Evolutionary conservation across 2,888 invertebrate genomes (phyloP), one percentile per base, ranked within the genome.

Genomic region (Acrobeloides nanus): DNA sequence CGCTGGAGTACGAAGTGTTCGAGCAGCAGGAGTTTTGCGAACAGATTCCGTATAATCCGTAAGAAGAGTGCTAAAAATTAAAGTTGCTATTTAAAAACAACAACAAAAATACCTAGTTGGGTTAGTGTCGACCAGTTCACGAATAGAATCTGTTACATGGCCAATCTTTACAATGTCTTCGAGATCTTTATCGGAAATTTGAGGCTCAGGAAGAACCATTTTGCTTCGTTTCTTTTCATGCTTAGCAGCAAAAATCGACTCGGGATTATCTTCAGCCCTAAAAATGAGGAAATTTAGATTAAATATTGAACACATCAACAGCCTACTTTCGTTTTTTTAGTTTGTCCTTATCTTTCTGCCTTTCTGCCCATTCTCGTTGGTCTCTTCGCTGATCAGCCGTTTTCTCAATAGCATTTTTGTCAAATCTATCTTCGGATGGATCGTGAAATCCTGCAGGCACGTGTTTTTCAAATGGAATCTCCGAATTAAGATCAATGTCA

Each of bases 401-500:
- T n/a, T n/a, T n/a, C 12, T 53, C 61, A 24, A 64, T 56, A 21
- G 60, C 63, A 39, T 59, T 38, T 41, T 63, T 64, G 15, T 64
- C 57, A 45, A 55, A 84, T 1, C 81, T 80, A 75, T 97, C 95
- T 51, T 83, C 84, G 0, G 87, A 83, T 0, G 95, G 93, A 74
- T 97, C 92, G 74, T 90, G 89, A 76, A 97, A 95, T 1, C 97
- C 95, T 61, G 65, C 51, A 0, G 72, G 72, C 1, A 70, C 66
- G 12, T 55, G 55, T 43, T 69, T 71, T 74, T 95, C 93, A 76
- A 99, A 97, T 0, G 97, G 71, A 54, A 70, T 64, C n/a, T 99
- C 97, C 0, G 85, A 82, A 75, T 93, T 93, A 78, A 95, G 99
- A 75, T 97, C 89, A 4, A 99, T 87, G 0, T 89, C 89, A 10